Conservation (phyloP, 1,140 invertebrate species). For the Manduca sexta region DNA sequence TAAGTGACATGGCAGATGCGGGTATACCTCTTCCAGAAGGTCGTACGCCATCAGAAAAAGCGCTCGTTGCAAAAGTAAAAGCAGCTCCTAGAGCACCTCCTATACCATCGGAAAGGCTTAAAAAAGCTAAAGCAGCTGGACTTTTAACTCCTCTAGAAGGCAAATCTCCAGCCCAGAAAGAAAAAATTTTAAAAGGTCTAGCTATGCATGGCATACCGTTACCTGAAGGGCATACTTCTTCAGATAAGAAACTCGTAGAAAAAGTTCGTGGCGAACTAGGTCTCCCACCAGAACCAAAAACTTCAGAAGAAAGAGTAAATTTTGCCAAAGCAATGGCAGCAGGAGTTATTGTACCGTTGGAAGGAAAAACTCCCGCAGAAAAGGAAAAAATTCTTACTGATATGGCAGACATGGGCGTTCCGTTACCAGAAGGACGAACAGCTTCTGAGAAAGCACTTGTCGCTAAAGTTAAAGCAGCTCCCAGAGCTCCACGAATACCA, state of each 20-base stretch:
- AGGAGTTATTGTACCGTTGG: constrained; percentile 15
- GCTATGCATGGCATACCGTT: constrained; percentile 25
- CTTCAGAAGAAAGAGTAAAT: constrained; percentile 19
- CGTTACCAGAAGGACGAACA: constrained; percentile 19
- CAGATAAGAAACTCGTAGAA: constrained; percentile 17
- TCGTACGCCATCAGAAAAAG: constrained; percentile 27
- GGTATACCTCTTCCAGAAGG: constrained; percentile 33
- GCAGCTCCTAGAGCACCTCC: not conserved
- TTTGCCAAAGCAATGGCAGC: constrained; percentile 15
- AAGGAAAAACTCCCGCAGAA: constrained; percentile 14
- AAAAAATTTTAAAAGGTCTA: constrained; percentile 28
- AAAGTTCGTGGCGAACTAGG: constrained; percentile 10
- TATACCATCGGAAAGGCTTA: constrained; percentile 1
- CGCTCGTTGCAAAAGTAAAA: constrained; percentile 10
- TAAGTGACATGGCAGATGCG: constrained; percentile 19
- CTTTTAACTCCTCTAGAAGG: constrained; percentile 27
- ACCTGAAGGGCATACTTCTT: constrained; percentile 28
- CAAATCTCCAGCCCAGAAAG: constrained; percentile 28
- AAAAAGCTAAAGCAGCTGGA: constrained; percentile 8
- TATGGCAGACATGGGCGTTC: constrained; percentile 6
- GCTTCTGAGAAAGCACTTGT: constrained; percentile 22
- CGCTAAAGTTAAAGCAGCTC: constrained; percentile 5
- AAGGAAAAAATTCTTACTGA: constrained; percentile 17
- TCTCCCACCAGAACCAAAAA: constrained; percentile 23
- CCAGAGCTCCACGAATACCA: not conserved